phyloP scores from a whole-genome alignment of 2,888 invertebrate genomes.

The Myopa tessellatipennis region DNA sequence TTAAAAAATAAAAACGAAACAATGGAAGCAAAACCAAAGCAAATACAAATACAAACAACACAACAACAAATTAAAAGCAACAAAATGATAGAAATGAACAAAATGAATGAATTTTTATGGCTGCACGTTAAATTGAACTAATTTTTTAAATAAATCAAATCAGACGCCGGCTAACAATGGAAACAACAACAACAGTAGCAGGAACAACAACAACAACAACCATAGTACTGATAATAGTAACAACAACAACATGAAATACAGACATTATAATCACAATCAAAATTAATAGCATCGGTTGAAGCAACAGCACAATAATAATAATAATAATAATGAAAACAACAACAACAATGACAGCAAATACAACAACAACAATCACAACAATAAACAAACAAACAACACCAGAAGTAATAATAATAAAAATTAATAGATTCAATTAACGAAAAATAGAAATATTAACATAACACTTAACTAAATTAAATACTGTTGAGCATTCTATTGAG shows the following conservation, averaged over 20 bases:
- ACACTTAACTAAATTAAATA: slow-evolving; percentile 20
- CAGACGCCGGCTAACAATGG: slow-evolving; percentile 3
- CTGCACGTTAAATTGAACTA: not conserved
- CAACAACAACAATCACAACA: not conserved
- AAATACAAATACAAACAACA: too few species aligned
- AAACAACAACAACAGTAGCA: not conserved
- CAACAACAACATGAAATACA: not conserved
- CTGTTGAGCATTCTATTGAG: not conserved
- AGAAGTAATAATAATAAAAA: slow-evolving; percentile 16
- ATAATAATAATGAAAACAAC: not conserved
- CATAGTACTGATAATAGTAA: too few species aligned
- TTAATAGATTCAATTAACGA: slow-evolving; percentile 19
- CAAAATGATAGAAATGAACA: not conserved
- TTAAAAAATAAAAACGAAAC: not conserved
- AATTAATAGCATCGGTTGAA: too few species aligned
- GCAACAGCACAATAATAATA: not conserved
- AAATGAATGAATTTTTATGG: not conserved
- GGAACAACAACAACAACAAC: not conserved
- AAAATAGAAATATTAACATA: slow-evolving; percentile 15
- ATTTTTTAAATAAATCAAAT: slow-evolving; percentile 7
- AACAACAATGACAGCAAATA: too few species aligned
- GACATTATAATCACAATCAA: not conserved
- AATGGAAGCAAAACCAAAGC: too few species aligned
- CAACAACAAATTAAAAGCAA: not conserved
- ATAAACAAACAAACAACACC: not conserved